Evolutionary conservation across 1,140 invertebrate species (phyloP).

Genomic region (Atopsyche davidsoni): DNA sequence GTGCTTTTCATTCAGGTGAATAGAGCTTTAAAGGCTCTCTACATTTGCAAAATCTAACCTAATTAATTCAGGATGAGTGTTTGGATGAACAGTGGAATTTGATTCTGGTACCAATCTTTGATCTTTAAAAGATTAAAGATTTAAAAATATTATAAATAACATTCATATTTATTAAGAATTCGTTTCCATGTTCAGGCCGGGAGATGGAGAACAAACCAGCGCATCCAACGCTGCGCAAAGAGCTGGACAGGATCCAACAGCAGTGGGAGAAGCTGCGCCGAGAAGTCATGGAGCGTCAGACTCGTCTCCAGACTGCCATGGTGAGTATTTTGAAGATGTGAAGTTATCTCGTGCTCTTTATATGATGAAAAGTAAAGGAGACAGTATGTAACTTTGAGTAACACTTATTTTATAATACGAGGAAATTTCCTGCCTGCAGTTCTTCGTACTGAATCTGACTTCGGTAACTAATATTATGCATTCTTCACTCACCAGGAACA

Average conservation of each 20-base stretch:
- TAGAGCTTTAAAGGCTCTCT: too few relatives aligned
- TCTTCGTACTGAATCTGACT: background rate
- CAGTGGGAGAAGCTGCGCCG: slow-evolving; percentile 87
- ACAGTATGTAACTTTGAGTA: too few relatives aligned
- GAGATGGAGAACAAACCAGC: slow-evolving; percentile 49
- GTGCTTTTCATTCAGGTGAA: too few relatives aligned
- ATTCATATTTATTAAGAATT: slow-evolving; percentile 1
- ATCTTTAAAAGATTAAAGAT: too few relatives aligned
- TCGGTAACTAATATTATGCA: background rate
- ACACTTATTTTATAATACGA: too few relatives aligned
- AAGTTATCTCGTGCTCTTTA: too few relatives aligned
- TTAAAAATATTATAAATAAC: too few relatives aligned
- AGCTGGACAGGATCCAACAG: slow-evolving; percentile 79
- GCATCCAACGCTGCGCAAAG: slow-evolving; percentile 48
- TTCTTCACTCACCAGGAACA: slow-evolving; percentile 56
- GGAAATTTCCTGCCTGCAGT: too few relatives aligned
- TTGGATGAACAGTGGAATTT: background rate
- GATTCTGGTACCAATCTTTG: background rate
- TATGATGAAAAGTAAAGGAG: too few relatives aligned
- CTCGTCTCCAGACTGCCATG: slow-evolving; percentile 78
- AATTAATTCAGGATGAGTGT: too few relatives aligned
- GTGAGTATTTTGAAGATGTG: too few relatives aligned
- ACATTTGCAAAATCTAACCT: too few relatives aligned
- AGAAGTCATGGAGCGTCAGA: slow-evolving; percentile 77
- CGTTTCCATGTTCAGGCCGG: slow-evolving; percentile 34